Conservation (phyloP, 2,888 invertebrate genomes). For the Apocheima hispidaria region DNA sequence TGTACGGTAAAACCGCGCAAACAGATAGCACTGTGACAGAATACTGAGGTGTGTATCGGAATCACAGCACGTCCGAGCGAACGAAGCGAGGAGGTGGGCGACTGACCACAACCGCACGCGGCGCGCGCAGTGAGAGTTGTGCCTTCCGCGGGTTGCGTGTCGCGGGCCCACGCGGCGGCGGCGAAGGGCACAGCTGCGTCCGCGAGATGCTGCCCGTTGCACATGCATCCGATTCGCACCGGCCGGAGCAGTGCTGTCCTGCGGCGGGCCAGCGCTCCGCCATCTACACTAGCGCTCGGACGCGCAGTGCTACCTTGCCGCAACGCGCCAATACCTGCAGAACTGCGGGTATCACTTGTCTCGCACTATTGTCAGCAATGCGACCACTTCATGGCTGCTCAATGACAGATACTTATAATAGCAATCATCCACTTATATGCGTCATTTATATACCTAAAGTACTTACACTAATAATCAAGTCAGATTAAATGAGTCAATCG, state of each 20-base stretch:
- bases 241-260: slow-evolving; percentile 34
- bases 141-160: slow-evolving; percentile 63
- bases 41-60: slow-evolving; percentile 67
- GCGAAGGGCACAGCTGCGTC: slow-evolving; percentile 64
- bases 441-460: not conserved
- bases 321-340: slow-evolving; percentile 48
- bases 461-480: not conserved
- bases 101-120: slow-evolving; percentile 77
- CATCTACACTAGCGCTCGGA: not conserved
- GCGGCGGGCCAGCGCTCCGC: slow-evolving; percentile 17
- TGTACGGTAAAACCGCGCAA: slow-evolving; percentile 70
- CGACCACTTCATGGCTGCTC: slow-evolving; percentile 37
- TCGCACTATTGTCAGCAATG: slow-evolving; percentile 31
- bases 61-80: slow-evolving; percentile 56
- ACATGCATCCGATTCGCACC: slow-evolving; percentile 53
- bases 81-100: slow-evolving; percentile 66
- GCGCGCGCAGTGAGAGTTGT: slow-evolving; percentile 85
- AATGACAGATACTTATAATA: slow-evolving; percentile 35
- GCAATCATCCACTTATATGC: not conserved
- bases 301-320: slow-evolving; percentile 27
- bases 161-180: slow-evolving; percentile 49
- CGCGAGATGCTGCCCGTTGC: slow-evolving; percentile 68
- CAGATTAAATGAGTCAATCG: not conserved
- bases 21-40: slow-evolving; percentile 68
- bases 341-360: slow-evolving; percentile 40